These are phyloP conservation scores for Pempheris klunzingeri DNA, from an alignment of 2,797 vertebrate species.

Conservation along the genomic window DNA sequence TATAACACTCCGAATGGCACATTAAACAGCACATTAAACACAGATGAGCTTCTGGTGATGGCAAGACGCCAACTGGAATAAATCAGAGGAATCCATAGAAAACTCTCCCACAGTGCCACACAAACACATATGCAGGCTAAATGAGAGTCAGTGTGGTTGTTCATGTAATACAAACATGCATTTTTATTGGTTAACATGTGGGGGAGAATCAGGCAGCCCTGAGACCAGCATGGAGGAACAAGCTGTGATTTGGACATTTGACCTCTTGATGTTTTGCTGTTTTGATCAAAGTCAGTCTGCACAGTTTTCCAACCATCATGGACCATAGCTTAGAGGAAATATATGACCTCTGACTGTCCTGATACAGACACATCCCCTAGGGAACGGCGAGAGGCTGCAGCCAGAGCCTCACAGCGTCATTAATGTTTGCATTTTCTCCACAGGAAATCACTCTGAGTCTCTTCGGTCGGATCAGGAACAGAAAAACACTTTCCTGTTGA, in stretches of 20 bases:
- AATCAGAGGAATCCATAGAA: slow-evolving; percentile 18
- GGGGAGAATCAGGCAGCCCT: slow-evolving; percentile 31
- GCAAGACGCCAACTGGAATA: slow-evolving; percentile 16
- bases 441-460: slow-evolving; percentile 82
- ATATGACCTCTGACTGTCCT: slow-evolving; percentile 78
- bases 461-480: slow-evolving; percentile 76
- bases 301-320: slow-evolving; percentile 57
- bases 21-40: slow-evolving; percentile 38
- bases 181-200: slow-evolving; percentile 28
- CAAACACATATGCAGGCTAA: background rate
- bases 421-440: slow-evolving; percentile 79
- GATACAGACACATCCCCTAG: slow-evolving; percentile 74
- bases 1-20: slow-evolving; percentile 38
- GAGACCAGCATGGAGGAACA: slow-evolving; percentile 46
- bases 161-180: slow-evolving; percentile 2
- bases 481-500: slow-evolving; percentile 78
- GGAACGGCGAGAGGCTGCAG: slow-evolving; percentile 64
- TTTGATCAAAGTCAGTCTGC: slow-evolving; percentile 74
- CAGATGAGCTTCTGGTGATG: slow-evolving; percentile 24
- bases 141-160: slow-evolving; percentile 3
- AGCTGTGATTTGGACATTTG: slow-evolving; percentile 56
- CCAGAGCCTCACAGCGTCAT: slow-evolving; percentile 64
- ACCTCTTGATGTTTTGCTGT: slow-evolving; percentile 61
- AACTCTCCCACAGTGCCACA: slow-evolving; percentile 25
- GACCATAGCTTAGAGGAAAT: slow-evolving; percentile 71